phyloP scores from a whole-genome alignment of 37 sponge, comb jelly and placozoan genomes.

The Halichondria panicea region DNA sequence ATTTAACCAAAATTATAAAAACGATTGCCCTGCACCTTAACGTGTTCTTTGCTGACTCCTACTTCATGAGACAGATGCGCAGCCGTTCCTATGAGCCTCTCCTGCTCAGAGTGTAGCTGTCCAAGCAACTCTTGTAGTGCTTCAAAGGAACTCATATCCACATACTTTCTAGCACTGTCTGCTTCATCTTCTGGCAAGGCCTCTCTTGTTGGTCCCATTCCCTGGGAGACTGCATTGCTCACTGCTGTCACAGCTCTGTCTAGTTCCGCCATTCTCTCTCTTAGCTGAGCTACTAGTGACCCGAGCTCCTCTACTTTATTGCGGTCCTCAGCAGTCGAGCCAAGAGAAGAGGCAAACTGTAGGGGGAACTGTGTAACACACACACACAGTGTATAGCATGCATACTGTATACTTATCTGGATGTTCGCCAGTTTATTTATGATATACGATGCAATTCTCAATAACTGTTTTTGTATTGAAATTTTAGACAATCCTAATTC shows the following conservation, averaged over 20 bases:
- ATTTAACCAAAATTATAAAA: neutral
- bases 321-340: slow-evolving; percentile 9
- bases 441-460: too few species aligned
- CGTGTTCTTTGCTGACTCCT: slow-evolving; percentile 80
- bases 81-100: slow-evolving; percentile 81
- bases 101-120: slow-evolving; percentile 83
- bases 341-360: neutral
- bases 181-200: slow-evolving; percentile 33
- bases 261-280: slow-evolving; percentile 78
- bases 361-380: neutral
- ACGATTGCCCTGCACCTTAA: slow-evolving; percentile 46
- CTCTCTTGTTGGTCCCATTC: too few species aligned
- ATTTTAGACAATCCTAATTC: too few species aligned
- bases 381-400: neutral
- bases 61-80: slow-evolving; percentile 80
- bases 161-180: slow-evolving; percentile 39
- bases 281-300: slow-evolving; percentile 75
- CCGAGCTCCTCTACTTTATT: slow-evolving; percentile 64
- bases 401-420: neutral
- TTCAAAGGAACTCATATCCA: slow-evolving; percentile 41
- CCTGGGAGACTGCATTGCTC: slow-evolving; percentile 44
- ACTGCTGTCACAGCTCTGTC: slow-evolving; percentile 80
- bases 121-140: slow-evolving; percentile 56
- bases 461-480: too few species aligned
- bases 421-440: too few species aligned